Evolutionary conservation across 53 echinoderm and acorn worm genomes (phyloP).

Genomic region (Paracentrotus lividus): DNA sequence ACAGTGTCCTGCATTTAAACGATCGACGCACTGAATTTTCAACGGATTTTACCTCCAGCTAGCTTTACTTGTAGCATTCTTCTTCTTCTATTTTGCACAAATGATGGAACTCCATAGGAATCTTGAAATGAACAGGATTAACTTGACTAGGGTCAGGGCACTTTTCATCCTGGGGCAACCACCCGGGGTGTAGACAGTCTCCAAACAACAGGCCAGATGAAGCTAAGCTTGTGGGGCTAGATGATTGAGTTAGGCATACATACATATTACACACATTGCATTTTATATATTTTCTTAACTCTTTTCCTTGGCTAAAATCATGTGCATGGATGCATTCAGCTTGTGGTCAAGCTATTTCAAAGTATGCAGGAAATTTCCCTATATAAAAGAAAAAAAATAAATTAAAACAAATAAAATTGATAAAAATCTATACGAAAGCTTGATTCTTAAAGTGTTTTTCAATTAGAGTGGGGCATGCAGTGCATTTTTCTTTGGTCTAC

Average conservation of each 20-base stretch:
- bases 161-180: conserved; percentile 24
- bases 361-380: background rate
- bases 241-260: conserved; percentile 71
- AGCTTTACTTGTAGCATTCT: conserved; percentile 28
- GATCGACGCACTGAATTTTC: background rate
- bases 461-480: background rate
- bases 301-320: background rate
- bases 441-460: background rate
- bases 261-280: conserved; percentile 46
- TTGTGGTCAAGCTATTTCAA: background rate
- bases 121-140: conserved; percentile 50
- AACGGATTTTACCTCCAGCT: background rate
- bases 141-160: conserved; percentile 6
- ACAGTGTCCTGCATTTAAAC: background rate
- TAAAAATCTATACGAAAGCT: too few species aligned
- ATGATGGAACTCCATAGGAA: background rate
- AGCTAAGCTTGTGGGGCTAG: conserved; percentile 70
- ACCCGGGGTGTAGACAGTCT: conserved; percentile 64
- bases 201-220: conserved; percentile 60
- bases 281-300: background rate
- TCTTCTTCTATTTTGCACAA: background rate
- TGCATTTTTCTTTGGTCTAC: background rate
- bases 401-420: background rate
- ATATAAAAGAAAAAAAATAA: background rate
- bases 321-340: background rate